Base-by-base conservation (phyloP, 2,113 vertebrate genomes). In the Regulus satrapa region DNA sequence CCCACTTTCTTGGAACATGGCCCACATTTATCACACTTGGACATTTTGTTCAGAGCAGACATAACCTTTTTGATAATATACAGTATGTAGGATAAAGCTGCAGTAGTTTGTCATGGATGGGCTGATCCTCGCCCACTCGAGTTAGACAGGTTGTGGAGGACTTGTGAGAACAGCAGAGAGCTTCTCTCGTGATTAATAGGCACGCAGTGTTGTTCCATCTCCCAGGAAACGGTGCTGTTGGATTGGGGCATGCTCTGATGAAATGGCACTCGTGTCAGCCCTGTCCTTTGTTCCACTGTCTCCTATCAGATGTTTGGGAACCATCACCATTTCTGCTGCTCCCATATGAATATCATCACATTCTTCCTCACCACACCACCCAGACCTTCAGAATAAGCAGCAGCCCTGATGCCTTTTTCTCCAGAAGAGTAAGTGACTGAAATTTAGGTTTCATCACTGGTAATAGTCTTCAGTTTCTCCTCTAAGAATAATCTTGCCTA, bases 21-120 rank as follows among this genome's bases (percentile, higher is more conserved):
- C 90, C 90, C 31, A 67, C 88, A 86, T 59, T 92, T 85, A 63
- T 94, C 90, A 95, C 31, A 46, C 28, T 85, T 94, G 92, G 93
- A 94, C 88, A 85, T 90, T 88, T 90, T 92, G 85, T 95, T 93
- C 92, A 61, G 64, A 94, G 93, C 88, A 95, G 92, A 94, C 90
- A 81, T 96, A 96, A 94, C 92, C 84, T 94, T 95, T 96, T 94
- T 85, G 71, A 81, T 93, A 74, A 84, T 71, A 32, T 45, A 36
- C 40, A 40, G 56, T 18, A 85, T 43, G 82, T 67, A 86, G 72
- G 72, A 90, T 86, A 87, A 84, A 94, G 80, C 62, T 10, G 10
- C 86, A 88, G 90, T 75, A 95, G 89, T 91, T 94, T 95, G 86
- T 87, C 88, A 96, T 43, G 94, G 88, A 83, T 92, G 82, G 92